Percentiles rank a stretch among this genome's conserved stretches.
Evolutionary conservation across 2,888 invertebrate genomes (phyloP).

Genomic region (Drosophila diplacantha): DNA sequence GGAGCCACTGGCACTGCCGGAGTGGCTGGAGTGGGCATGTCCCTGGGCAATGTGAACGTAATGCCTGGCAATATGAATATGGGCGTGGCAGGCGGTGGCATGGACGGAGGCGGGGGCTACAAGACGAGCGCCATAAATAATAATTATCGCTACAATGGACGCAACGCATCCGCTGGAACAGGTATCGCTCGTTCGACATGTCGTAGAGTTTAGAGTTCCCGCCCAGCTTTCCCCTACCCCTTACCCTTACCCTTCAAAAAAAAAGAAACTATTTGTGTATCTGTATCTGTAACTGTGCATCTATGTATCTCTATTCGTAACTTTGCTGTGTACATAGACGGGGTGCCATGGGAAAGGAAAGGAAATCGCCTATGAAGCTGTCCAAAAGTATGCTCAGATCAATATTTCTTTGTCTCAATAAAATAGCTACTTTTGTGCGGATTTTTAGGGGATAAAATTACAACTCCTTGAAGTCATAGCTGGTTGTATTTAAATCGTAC

Average conservation of each 20-base stretch:
- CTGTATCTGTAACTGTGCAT: slow-evolving; percentile 8
- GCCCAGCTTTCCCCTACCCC: slow-evolving; percentile 11
- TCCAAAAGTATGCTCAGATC: neutral
- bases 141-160: slow-evolving; percentile 78
- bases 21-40: slow-evolving; percentile 10
- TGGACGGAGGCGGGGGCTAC: slow-evolving; percentile 59
- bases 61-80: slow-evolving; percentile 16
- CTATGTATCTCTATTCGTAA: slow-evolving; percentile 4
- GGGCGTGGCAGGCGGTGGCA: slow-evolving; percentile 35
- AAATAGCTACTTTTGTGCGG: neutral
- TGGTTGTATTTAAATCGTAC: neutral
- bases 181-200: slow-evolving; percentile 66
- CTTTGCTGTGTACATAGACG: neutral
- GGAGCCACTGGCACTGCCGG: too few relatives aligned
- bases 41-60: slow-evolving; percentile 3
- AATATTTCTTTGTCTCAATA: neutral
- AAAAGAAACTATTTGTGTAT: slow-evolving; percentile 13
- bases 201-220: slow-evolving; percentile 26
- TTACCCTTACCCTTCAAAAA: neutral
- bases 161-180: slow-evolving; percentile 74
- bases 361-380: neutral
- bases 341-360: neutral
- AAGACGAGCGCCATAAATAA: slow-evolving; percentile 77
- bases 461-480: neutral
- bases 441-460: neutral